These are phyloP conservation scores for Morone chrysops DNA, from an alignment of 2,113 vertebrate genomes.

Conservation along the genomic window DNA sequence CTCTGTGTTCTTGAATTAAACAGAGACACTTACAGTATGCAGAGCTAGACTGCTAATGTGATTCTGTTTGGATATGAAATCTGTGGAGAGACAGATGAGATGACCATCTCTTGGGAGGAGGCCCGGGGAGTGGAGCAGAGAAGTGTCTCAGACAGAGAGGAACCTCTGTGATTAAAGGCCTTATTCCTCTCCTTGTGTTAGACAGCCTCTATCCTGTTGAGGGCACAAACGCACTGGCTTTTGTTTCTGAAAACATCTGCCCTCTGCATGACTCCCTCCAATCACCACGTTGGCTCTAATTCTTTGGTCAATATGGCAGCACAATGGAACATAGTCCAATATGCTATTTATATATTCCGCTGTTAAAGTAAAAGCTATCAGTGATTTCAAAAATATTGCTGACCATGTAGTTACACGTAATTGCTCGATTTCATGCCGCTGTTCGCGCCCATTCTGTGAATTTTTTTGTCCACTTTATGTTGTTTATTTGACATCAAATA, in stretches of 20 bases:
- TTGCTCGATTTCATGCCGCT: conserved; percentile 10
- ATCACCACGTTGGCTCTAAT: conserved; percentile 38
- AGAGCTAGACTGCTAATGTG: conserved; percentile 51
- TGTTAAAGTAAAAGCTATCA: conserved; percentile 5
- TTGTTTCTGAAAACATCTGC: conserved; percentile 60
- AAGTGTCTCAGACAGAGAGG: conserved; percentile 68
- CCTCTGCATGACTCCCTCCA: conserved; percentile 49
- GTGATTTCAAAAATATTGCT: background rate
- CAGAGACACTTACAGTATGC: conserved; percentile 41
- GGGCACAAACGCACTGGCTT: conserved; percentile 14
- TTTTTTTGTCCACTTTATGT: background rate
- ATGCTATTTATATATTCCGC: conserved; percentile 16
- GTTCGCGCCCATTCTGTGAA: background rate
- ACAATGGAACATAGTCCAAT: background rate
- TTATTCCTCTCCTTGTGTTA: conserved; percentile 51
- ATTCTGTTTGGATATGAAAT: conserved; percentile 73
- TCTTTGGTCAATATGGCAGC: conserved; percentile 24
- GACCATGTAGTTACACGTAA: background rate
- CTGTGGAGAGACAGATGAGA: conserved; percentile 61
- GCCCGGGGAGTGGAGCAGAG: conserved; percentile 31
- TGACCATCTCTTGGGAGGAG: conserved; percentile 66
- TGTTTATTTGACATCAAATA: background rate
- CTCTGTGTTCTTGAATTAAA: conserved; percentile 33
- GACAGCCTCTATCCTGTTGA: conserved; percentile 42
- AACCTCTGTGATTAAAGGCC: conserved; percentile 71